Evolutionary conservation across 2,113 vertebrate genomes (phyloP), one percentile per base, ranked within the genome.

Genomic region (Passerina amoena): DNA sequence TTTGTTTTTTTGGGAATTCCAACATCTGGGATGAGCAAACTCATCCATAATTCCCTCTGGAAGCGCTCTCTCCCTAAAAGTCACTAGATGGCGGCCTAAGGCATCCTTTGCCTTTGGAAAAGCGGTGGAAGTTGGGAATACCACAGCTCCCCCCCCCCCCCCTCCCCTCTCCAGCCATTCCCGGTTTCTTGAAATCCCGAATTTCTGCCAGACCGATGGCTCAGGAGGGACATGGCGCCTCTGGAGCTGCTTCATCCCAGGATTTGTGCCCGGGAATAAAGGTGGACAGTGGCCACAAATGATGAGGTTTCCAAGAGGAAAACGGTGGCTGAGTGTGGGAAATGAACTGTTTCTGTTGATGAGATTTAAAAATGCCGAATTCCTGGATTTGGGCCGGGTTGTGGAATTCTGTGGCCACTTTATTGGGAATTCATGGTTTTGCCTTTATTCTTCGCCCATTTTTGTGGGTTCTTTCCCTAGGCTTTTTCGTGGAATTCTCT

Each of bases 41-140:
- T 54, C 54, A 5, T 9, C 38, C 40, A 0, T 1, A 38, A 77
- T 33, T 60, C 14, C 14, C 27, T 38, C 64, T 21, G 3, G 10
- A 83, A 68, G 48, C 1, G 12, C n/a, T 30, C 68, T 94, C 86
- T 72, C 2, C 6, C 51, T 4, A 40, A 5, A 38, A 35, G 78
- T 92, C 96, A 66, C 88, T 93, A 97, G 96, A 92, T 95, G 96
- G 94, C 94, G 92, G 70, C 76, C 47, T 91, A 94, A 72, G 80
- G 83, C 84, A 90, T 85, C 70, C 89, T 92, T 91, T 90, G 73
- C 27, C n/a, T 3, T 23, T 14, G 69, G 69, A 82, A 81, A 53
- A 22, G 10, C 5, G 19, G 14, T 1, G 16, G 21, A 19, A 18
- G 11, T 12, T 14, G 35, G 50, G 57, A 63, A 77, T 9, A 14